These are phyloP conservation scores for Micrasema minimum DNA, from an alignment of 1,140 invertebrate genomes.

Conservation along the genomic window DNA sequence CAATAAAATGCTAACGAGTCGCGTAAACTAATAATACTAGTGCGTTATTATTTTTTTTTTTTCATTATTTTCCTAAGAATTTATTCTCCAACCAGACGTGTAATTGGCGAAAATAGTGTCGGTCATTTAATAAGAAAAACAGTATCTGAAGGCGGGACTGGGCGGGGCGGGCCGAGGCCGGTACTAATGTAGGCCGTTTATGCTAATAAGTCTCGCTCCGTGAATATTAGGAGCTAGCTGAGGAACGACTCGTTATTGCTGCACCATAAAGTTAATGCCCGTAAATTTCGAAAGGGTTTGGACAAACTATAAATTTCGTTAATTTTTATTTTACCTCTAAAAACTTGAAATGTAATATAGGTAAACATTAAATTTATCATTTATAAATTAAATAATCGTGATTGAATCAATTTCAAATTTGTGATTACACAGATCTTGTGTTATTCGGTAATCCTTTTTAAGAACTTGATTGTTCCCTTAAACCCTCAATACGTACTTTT, in stretches of 20 bases:
- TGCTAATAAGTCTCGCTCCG: slow-evolving; percentile 45
- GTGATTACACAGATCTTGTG: too few species aligned
- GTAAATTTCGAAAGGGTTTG: slow-evolving; percentile 45
- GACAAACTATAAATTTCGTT: background rate
- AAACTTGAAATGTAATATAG: too few species aligned
- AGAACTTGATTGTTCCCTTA: too few species aligned
- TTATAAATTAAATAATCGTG: too few species aligned
- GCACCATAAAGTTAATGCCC: slow-evolving; percentile 46
- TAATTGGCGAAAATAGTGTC: slow-evolving; percentile 3
- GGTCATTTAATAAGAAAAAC: background rate
- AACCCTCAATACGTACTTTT: too few species aligned
- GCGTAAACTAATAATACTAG: slow-evolving; percentile 36
- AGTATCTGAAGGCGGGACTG: slow-evolving; percentile 9
- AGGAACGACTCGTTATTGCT: slow-evolving; percentile 51
- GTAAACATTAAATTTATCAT: too few species aligned
- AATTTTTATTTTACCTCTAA: too few species aligned
- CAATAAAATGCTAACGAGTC: slow-evolving; percentile 40
- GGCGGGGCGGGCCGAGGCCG: too few species aligned
- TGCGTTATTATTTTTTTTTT: too few species aligned
- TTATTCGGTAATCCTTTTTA: too few species aligned
- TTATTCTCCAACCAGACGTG: slow-evolving; percentile 3
- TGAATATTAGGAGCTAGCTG: slow-evolving; percentile 16
- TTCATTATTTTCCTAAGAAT: slow-evolving; percentile 36
- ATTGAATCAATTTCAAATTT: too few species aligned
- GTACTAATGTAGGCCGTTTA: slow-evolving; percentile 48